Evolutionary conservation across 2,888 invertebrate species (phyloP).

Genomic region (Phyllotreta striolata): DNA sequence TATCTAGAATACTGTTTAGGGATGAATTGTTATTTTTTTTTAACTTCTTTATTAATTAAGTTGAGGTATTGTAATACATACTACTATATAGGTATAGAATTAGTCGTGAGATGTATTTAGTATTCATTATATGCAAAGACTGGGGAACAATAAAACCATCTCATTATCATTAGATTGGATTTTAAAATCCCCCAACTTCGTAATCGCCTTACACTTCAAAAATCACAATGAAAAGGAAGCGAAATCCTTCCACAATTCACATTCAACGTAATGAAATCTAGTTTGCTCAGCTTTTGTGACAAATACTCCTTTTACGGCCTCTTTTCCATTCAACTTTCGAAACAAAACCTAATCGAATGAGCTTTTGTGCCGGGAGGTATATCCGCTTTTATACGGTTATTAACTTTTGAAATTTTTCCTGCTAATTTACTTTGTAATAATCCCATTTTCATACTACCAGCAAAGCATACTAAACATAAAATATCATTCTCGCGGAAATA

Average conservation of each 20-base stretch:
- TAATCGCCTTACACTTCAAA: conserved; percentile 32
- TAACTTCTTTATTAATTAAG: no score
- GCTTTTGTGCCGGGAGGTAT: conserved; percentile 27
- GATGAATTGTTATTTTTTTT: no score
- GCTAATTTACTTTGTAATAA: conserved; percentile 10
- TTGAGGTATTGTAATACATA: no score
- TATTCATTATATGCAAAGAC: conserved; percentile 13
- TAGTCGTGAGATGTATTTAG: not conserved
- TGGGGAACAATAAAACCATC: conserved; percentile 11
- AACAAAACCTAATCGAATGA: conserved; percentile 31
- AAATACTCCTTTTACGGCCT: conserved; percentile 31
- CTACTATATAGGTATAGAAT: no score
- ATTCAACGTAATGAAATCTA: conserved; percentile 32
- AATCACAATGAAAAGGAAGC: conserved; percentile 33
- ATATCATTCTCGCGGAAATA: no score
- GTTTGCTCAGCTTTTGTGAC: conserved; percentile 32
- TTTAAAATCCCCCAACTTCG: conserved; percentile 17
- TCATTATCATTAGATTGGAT: conserved; percentile 20
- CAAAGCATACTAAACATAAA: no score
- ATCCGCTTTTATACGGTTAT: conserved; percentile 30
- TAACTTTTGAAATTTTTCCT: conserved; percentile 22
- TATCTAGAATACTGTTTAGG: no score
- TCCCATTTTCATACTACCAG: no score
- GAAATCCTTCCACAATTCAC: conserved; percentile 32
- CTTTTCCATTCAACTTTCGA: conserved; percentile 26